These are phyloP conservation scores for Leptothorax acervorum DNA, from an alignment of 2,888 invertebrate genomes.

Conservation along the genomic window DNA sequence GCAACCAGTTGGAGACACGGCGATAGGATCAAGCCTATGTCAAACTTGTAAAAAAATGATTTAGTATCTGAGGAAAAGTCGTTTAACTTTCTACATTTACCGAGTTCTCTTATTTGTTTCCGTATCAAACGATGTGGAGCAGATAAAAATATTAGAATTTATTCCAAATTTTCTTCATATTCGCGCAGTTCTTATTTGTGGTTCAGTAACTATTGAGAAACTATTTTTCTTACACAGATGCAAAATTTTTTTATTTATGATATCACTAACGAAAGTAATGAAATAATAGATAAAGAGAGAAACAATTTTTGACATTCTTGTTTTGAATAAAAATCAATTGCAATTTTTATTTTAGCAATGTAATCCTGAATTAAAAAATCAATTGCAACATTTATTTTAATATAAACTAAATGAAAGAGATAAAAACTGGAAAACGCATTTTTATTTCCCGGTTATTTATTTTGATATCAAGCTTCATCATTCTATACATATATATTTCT, in stretches of 20 bases:
- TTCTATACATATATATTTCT: not conserved
- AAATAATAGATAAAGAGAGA: not conserved
- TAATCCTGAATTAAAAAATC: not conserved
- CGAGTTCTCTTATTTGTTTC: not conserved
- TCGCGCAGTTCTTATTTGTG: not conserved
- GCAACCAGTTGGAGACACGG: no score
- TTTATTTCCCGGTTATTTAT: not conserved
- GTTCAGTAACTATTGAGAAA: not conserved
- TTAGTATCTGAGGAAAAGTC: not conserved
- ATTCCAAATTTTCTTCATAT: not conserved
- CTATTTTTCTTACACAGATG: not conserved
- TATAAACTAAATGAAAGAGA: slow-evolving; percentile 10
- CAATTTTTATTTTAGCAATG: not conserved
- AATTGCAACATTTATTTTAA: not conserved
- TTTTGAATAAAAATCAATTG: not conserved
- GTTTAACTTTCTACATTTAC: slow-evolving; percentile 7
- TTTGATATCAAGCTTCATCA: slow-evolving; percentile 16
- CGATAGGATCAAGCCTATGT: no score
- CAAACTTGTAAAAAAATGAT: not conserved
- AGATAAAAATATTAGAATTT: not conserved
- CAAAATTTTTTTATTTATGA: not conserved
- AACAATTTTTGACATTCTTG: not conserved
- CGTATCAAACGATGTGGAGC: not conserved
- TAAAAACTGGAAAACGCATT: not conserved
- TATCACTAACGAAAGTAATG: not conserved